phyloP scores from a whole-genome alignment of 2,113 vertebrate genomes.

The Chionomys nivalis region DNA sequence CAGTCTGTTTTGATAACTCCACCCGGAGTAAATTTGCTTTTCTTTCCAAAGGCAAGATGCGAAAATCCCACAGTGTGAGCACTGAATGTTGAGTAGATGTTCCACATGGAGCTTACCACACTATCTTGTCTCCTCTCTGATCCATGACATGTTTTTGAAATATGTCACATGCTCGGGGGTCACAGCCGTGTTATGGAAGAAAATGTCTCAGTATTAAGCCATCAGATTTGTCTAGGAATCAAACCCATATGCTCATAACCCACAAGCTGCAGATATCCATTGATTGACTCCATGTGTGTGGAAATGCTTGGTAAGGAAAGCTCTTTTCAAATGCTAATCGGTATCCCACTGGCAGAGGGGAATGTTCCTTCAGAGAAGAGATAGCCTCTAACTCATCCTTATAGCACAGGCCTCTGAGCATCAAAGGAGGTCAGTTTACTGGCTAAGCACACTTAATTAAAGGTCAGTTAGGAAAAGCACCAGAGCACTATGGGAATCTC shows the following conservation, averaged over 20 bases:
- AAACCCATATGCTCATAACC: conserved; percentile 1
- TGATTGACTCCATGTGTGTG: background rate
- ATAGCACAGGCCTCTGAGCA: background rate
- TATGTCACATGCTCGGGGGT: background rate
- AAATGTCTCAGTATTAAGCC: conserved; percentile 28
- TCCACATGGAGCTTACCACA: background rate
- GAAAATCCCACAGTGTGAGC: background rate
- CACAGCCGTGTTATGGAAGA: background rate
- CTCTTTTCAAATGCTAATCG: conserved; percentile 50
- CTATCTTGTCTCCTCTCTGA: background rate
- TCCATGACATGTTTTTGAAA: background rate
- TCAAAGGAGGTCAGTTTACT: conserved; percentile 12
- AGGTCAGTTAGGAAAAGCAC: background rate
- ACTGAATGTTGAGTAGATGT: background rate
- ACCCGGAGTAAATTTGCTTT: background rate
- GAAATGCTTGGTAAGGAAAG: background rate
- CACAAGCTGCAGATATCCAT: background rate
- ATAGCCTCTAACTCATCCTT: conserved; percentile 3
- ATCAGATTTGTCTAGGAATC: conserved; percentile 36
- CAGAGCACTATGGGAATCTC: background rate
- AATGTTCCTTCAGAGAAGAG: conserved; percentile 4
- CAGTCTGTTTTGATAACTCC: conserved; percentile 45
- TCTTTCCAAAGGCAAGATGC: background rate
- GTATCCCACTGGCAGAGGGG: background rate
- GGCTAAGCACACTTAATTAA: conserved; percentile 23